Base-by-base conservation (phyloP, 2,888 invertebrate species). In the Syrista parreyssii region DNA sequence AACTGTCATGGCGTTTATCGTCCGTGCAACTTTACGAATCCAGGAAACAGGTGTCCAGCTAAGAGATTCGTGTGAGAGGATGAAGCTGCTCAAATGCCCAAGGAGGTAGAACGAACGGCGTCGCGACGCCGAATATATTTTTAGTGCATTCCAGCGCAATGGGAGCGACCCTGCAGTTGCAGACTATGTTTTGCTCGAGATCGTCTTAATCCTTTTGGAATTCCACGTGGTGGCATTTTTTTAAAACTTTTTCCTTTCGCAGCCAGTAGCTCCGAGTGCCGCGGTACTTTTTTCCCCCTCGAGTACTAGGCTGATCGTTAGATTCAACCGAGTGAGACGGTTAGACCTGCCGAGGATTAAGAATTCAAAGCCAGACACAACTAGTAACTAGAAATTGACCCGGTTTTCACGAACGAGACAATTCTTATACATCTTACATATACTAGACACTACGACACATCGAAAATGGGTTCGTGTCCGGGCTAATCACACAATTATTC, bases 121-220 rank as follows among this genome's bases (percentile, higher is more conserved):
- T 81, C 80, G 78, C 82, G 84, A 79, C 84, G 83, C 79, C 81
- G 79, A 84, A 86, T 83, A 85, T 89, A 89, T 88, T 88, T 88
- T 88, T 85, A 86, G 88, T 87, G 85, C 88, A 88, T 88, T 88
- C 88, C 88, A 86, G 82, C 74, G 80, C 82, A 87, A 82, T 82
- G 83, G 83, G 79, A 80, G 82, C 80, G 82, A 83, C 81, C 81
- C 35, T 73, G 32, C 35, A 31, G 31, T 71, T 71, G 71, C 71
- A 75, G 85, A 69, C 69, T 69, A 83, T 83, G 80, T 85, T 85
- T 83, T 80, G 79, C 83, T 80, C 68, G 30, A 15, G 40, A 40
- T 30, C 75, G n/a, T 12, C 32, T 36, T 75, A 12, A 68, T 40
- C 75, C 84, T 81, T 76, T 86, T 85, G 84, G 85, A 85, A 87